phyloP scores from a whole-genome alignment of 2,113 vertebrate genomes.

The Oenanthe melanoleuca region DNA sequence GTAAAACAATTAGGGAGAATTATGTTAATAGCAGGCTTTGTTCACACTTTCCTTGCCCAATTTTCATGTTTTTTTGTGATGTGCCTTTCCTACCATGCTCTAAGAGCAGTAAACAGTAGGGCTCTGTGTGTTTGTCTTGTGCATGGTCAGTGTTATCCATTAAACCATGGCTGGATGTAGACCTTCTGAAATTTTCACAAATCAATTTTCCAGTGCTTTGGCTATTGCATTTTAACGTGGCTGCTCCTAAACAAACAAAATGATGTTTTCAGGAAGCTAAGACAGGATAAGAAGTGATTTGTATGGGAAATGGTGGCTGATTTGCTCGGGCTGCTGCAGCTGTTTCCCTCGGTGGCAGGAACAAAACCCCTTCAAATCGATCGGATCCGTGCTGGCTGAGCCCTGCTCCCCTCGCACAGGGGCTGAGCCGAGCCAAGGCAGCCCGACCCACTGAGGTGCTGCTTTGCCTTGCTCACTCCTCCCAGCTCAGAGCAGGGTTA shows the following conservation, averaged over 20 bases:
- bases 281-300: conserved; percentile 48
- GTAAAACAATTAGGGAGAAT: conserved; percentile 65
- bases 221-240: conserved; percentile 48
- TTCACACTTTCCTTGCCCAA: conserved; percentile 38
- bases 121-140: conserved; percentile 37
- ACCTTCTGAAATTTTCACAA: conserved; percentile 49
- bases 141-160: conserved; percentile 43
- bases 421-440: background rate
- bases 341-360: conserved; percentile 37
- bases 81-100: background rate
- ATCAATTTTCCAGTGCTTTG: conserved; percentile 62
- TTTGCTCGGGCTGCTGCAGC: conserved; percentile 44
- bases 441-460: background rate
- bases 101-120: background rate
- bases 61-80: background rate
- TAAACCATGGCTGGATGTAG: conserved; percentile 35
- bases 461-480: background rate
- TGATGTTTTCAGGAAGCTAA: conserved; percentile 9
- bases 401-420: background rate
- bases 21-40: conserved; percentile 54
- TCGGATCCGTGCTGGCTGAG: conserved; percentile 32
- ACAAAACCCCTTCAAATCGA: conserved; percentile 51
- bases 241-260: conserved; percentile 55
- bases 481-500: background rate
- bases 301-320: conserved; percentile 64